Evolutionary conservation across 1,140 invertebrate species (phyloP).

Genomic region (Drosophila truncata): DNA sequence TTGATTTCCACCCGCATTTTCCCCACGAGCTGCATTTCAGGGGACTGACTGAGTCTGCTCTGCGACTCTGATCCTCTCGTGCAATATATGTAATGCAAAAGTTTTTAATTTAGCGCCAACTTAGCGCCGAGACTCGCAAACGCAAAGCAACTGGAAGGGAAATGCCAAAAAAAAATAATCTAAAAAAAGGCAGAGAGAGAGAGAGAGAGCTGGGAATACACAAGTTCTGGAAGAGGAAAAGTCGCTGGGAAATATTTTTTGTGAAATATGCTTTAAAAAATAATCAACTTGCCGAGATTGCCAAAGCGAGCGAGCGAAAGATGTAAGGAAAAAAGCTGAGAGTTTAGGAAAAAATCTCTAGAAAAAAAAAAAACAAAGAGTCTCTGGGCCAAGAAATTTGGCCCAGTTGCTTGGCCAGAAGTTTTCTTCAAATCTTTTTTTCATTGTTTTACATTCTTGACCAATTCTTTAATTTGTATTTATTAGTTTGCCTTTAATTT

Average conservation of each 20-base stretch:
- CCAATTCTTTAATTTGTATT: constrained; percentile 14
- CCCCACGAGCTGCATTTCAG: constrained; percentile 44
- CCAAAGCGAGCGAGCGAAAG: constrained; percentile 16
- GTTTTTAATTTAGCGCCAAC: constrained; percentile 84
- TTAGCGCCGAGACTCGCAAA: constrained; percentile 76
- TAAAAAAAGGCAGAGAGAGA: background rate
- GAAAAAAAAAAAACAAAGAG: background rate
- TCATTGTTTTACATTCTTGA: constrained; percentile 5
- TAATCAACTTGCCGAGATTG: constrained; percentile 74
- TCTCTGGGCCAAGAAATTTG: constrained; percentile 33
- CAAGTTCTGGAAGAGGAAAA: background rate
- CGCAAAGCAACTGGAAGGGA: constrained; percentile 75
- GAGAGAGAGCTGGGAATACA: constrained; percentile 1
- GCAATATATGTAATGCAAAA: constrained; percentile 81
- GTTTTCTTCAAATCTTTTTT: constrained; percentile 11
- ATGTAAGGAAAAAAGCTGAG: too few relatives aligned
- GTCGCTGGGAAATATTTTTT: constrained; percentile 19
- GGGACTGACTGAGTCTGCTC: constrained; percentile 26
- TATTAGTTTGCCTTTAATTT: constrained; percentile 13
- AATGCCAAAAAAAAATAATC: constrained; percentile 36
- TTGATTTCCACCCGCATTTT: background rate
- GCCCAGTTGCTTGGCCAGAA: constrained; percentile 35
- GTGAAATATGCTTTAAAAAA: constrained; percentile 81
- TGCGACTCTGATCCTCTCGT: constrained; percentile 52
- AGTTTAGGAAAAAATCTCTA: background rate